A percentile compares a stretch with the other conserved stretches of the same genome.
Conservation (phyloP, 2,797 vertebrate species). For the Netta rufina region DNA sequence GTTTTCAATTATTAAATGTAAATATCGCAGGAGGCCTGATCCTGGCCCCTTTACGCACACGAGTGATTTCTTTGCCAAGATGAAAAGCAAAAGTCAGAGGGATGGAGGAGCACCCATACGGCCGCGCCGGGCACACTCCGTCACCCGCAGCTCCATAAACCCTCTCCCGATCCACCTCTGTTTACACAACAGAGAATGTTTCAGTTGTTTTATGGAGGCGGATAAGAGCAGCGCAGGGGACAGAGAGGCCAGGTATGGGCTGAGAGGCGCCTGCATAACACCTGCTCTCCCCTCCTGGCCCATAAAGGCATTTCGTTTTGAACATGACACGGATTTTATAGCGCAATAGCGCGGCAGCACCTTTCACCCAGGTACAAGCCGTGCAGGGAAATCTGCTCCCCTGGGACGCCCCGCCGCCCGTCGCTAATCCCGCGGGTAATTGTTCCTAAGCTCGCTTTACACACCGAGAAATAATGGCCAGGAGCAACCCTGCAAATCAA, state of each 20-base stretch:
- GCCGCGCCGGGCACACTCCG: not conserved
- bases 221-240: not conserved
- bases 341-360: not conserved
- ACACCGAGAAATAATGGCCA: not conserved
- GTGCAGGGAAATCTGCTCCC: not conserved
- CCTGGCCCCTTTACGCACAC: not conserved
- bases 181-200: slow-evolving; percentile 59
- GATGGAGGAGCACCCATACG: not conserved
- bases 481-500: slow-evolving; percentile 32
- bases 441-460: not conserved
- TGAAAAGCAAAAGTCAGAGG: not conserved
- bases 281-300: slow-evolving; percentile 7
- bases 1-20: slow-evolving; percentile 16
- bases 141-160: not conserved
- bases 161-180: not conserved
- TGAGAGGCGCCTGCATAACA: not conserved
- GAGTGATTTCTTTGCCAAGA: not conserved
- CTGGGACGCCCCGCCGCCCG: rapidly evolving
- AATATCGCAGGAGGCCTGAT: not conserved
- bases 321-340: not conserved
- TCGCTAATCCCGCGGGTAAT: not conserved
- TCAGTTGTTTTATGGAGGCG: slow-evolving; percentile 61
- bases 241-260: not conserved
- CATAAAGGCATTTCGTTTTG: slow-evolving; percentile 35
- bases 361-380: slow-evolving; percentile 40